These are phyloP conservation scores for Hormaphis cornu DNA, from an alignment of 1,140 invertebrate genomes.

Conservation along the genomic window DNA sequence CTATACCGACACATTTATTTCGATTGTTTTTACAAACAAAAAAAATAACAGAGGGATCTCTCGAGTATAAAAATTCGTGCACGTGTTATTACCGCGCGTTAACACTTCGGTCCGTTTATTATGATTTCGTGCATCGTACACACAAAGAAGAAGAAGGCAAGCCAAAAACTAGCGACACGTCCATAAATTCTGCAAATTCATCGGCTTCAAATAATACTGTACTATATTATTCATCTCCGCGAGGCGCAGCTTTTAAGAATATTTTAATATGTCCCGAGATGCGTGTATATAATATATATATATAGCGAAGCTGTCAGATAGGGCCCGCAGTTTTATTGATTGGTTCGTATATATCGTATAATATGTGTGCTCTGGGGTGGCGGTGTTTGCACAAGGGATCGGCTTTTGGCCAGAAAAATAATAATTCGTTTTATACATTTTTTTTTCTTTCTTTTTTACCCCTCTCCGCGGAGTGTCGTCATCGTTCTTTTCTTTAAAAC, in stretches of 20 bases:
- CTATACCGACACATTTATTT: too few relatives aligned
- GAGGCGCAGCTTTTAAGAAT: neutral
- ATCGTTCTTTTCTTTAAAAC: neutral
- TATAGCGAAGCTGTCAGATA: neutral
- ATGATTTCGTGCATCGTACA: too few relatives aligned
- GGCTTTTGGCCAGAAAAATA: constrained; percentile 27
- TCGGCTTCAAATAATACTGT: too few relatives aligned
- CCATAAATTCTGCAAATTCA: constrained; percentile 3
- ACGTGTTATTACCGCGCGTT: too few relatives aligned
- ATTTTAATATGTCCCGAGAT: constrained; percentile 4
- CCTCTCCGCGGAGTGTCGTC: neutral
- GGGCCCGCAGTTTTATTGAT: neutral
- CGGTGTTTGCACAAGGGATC: constrained; percentile 13
- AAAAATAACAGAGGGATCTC: too few relatives aligned
- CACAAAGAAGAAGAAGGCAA: too few relatives aligned
- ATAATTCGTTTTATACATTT: constrained; percentile 29
- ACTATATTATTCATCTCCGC: neutral
- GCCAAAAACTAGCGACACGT: neutral
- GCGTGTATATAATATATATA: neutral
- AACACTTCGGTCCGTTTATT: too few relatives aligned
- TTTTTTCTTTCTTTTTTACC: neutral
- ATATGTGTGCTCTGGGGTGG: neutral
- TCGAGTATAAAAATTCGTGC: too few relatives aligned
- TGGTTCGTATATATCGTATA: neutral
- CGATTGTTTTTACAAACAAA: too few relatives aligned